phyloP scores from a whole-genome alignment of 2,113 vertebrate species.

The Oenanthe oenanthe region DNA sequence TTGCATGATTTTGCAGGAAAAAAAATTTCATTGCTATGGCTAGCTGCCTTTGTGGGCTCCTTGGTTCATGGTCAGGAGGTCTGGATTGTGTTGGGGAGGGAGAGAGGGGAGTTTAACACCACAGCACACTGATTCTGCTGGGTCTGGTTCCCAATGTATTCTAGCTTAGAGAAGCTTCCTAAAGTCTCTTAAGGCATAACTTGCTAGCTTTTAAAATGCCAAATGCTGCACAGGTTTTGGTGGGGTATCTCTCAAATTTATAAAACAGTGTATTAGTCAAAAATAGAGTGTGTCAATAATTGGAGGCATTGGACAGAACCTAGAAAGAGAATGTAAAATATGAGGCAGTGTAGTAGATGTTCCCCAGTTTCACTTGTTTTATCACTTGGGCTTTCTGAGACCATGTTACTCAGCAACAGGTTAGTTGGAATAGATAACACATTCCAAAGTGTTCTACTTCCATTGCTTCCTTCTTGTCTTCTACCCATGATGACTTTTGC shows the following conservation, averaged over 20 bases:
- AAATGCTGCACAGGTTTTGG: not conserved
- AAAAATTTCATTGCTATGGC: not conserved
- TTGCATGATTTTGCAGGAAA: not conserved
- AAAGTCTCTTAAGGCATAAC: not conserved
- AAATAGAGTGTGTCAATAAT: not conserved
- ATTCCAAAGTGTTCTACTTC: not conserved
- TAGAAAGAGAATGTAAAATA: not conserved
- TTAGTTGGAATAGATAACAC: not conserved
- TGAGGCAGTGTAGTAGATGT: not conserved
- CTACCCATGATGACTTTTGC: not conserved
- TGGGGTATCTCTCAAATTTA: not conserved
- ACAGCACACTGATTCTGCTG: not conserved
- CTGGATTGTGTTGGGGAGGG: not conserved
- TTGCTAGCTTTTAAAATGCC: not conserved
- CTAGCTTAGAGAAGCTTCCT: not conserved
- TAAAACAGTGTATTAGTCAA: not conserved
- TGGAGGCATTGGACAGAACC: not conserved
- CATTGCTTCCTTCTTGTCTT: not conserved
- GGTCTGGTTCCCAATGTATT: not conserved
- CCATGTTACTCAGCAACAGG: accelerated
- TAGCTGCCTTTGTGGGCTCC: not conserved
- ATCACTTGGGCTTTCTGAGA: not conserved
- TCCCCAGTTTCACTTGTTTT: not conserved
- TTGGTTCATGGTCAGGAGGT: not conserved
- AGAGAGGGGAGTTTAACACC: not conserved